Evolutionary conservation across 2,888 invertebrate genomes (phyloP), one percentile per base, ranked within the genome.

Genomic region (Epirrhoe tristata): DNA sequence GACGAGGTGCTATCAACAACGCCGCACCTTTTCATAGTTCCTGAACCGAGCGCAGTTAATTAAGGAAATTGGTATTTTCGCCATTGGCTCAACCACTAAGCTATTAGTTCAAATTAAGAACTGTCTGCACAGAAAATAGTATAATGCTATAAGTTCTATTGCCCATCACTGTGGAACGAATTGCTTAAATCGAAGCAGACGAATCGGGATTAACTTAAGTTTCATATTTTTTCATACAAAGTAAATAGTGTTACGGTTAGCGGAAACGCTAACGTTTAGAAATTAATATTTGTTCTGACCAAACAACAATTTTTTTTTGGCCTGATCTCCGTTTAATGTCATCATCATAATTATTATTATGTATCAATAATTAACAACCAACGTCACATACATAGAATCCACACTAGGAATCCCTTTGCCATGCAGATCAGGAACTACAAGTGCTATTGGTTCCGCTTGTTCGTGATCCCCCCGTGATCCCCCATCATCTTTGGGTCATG

Each of bases 41-140:
- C 86, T 86, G 91, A 87, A 88, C 72, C 83, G 77, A 82, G 78
- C 82, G 83, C 84, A 83, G 88, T 93, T 93, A 92, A 93, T 93
- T 93, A 93, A 91, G 90, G 91, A 93, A 93, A 93, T 93, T 93
- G 93, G 89, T 89, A 87, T 91, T 93, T 93, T 92, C 88, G 81
- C 85, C 85, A 87, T 87, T 89, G 90, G 89, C 90, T 91, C 90
- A 89, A 83, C 87, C 82, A 84, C 84, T 83, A 81, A 89, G 90
- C 93, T 93, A 93, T 93, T 93, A 93, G 90, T 92, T 90, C 88
- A 90, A 91, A 93, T 93, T 93, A 93, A 88, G 88, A 90, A 85
- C 87, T 88, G 88, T 85, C 86, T 84, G 81, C 78, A 63, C 51
- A 51, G 77, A 76, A 77, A 46, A 14, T 46, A 14, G 14, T 46